A percentile compares a stretch with the other conserved stretches of the same genome.
phyloP scores from a whole-genome alignment of 2,113 vertebrate species.

The Gallinago paraguaiae region DNA sequence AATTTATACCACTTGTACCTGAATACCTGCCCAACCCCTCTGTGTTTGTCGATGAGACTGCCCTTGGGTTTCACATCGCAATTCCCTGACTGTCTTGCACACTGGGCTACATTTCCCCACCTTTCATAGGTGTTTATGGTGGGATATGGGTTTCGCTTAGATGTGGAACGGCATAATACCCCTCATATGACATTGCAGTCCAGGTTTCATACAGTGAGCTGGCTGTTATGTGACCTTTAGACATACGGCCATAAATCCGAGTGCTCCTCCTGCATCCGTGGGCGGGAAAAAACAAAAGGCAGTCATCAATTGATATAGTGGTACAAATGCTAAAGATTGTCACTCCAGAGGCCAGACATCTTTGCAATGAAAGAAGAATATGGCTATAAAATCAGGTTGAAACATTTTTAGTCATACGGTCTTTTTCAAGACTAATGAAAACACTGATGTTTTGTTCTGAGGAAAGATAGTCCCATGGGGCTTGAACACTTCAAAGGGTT shows the following conservation, averaged over 20 bases:
- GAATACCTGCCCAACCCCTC: neutral
- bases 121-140: neutral
- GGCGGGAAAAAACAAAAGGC: neutral
- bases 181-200: neutral
- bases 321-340: neutral
- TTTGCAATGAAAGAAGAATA: neutral
- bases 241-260: neutral
- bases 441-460: neutral
- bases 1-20: neutral
- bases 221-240: neutral
- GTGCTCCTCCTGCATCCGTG: neutral
- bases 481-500: neutral
- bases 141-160: neutral
- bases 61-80: neutral
- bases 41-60: neutral
- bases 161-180: neutral
- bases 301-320: neutral
- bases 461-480: neutral
- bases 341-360: neutral
- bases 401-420: neutral
- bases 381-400: neutral
- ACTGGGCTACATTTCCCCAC: neutral
- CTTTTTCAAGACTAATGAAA: neutral
- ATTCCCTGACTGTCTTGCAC: neutral
- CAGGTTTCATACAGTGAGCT: neutral